phyloP scores from a whole-genome alignment of 2,888 invertebrate species.

The Hemicrepidius hirtus region DNA sequence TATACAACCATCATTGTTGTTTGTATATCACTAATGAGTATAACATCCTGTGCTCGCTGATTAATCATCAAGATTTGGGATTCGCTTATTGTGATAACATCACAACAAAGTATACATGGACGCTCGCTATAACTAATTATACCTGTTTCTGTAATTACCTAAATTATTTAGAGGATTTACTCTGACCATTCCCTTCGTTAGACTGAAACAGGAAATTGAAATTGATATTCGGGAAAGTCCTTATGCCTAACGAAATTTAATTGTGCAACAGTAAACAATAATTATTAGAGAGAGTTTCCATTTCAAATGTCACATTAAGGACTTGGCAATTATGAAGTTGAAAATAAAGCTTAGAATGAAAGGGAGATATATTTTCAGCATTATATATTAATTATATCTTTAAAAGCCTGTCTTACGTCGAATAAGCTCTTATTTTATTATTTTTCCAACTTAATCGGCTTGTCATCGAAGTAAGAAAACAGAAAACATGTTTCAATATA shows the following conservation, averaged over 20 bases:
- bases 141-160: slow-evolving; percentile 17
- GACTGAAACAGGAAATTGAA: neutral
- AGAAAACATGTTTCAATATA: no score
- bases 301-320: no score
- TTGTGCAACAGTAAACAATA: neutral
- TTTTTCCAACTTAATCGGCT: neutral
- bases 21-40: slow-evolving; percentile 24
- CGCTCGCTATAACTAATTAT: slow-evolving; percentile 15
- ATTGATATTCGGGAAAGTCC: neutral
- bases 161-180: slow-evolving; percentile 22
- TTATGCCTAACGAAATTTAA: neutral
- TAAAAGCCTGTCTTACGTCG: neutral
- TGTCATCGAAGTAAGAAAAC: neutral
- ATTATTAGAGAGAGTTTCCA: neutral
- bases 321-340: no score
- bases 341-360: neutral
- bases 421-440: neutral
- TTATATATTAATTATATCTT: neutral
- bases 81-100: slow-evolving; percentile 17
- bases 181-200: slow-evolving; percentile 12
- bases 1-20: slow-evolving; percentile 9
- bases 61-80: slow-evolving; percentile 24
- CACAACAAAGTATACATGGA: neutral
- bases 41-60: slow-evolving; percentile 9
- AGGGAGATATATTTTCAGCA: neutral